A percentile compares a stretch with the other conserved stretches of the same genome.
Evolutionary conservation across 2,797 vertebrate genomes (phyloP).

Genomic region (Onychomys arenicola): DNA sequence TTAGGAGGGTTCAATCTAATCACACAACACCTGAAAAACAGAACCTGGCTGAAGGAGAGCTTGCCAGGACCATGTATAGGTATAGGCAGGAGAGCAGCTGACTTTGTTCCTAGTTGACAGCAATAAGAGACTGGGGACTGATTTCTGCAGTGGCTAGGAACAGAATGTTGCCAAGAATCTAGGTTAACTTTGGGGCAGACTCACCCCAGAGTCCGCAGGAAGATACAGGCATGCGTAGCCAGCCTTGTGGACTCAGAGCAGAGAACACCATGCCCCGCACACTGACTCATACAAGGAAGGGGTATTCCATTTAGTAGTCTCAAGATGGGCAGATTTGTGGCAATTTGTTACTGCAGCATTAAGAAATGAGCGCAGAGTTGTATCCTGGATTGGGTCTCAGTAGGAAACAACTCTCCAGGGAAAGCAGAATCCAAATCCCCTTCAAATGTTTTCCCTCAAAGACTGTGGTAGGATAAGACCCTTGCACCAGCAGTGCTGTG

Average conservation of each 20-base stretch:
- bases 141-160: background rate
- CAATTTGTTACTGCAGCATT: background rate
- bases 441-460: background rate
- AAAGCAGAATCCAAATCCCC: background rate
- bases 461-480: background rate
- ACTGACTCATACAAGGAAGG: background rate
- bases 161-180: background rate
- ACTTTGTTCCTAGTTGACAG: background rate
- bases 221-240: background rate
- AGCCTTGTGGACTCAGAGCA: background rate
- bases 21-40: background rate
- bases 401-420: background rate
- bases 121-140: background rate
- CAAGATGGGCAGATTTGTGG: background rate
- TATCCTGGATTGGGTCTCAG: background rate
- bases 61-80: background rate
- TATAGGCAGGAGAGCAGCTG: background rate
- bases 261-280: background rate
- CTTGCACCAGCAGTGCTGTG: background rate
- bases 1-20: background rate
- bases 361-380: background rate
- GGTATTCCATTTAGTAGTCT: background rate
- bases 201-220: no score
- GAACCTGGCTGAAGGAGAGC: background rate
- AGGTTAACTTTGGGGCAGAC: background rate